Evolutionary conservation across 2,888 invertebrate species (phyloP), one percentile per base, ranked within the genome.

Genomic region (Noctua janthina): DNA sequence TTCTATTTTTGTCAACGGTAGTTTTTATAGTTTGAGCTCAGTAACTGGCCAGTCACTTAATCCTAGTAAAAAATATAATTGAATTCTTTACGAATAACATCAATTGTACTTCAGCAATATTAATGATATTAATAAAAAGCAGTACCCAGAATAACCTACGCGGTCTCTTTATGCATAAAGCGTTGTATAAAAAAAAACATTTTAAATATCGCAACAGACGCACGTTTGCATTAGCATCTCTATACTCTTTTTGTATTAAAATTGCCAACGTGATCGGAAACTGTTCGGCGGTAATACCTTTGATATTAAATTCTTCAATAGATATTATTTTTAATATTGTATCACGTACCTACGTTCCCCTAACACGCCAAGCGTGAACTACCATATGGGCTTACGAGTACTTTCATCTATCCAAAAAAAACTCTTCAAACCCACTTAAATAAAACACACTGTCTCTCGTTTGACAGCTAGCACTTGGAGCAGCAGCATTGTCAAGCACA

Each of bases 291-390:
- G 87, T 90, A 87, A 90, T 88, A 81, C 88, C 85, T 91, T 91
- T 92, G 89, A 91, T 90, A 89, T 91, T 90, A 89, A 89, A 90
- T 91, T 89, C 84, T 89, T 89, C 81, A 86, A 90, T 85, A 78
- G 83, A 90, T 90, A 88, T 89, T 81, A 88, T 85, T 90, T 91
- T 91, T 88, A 88, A 90, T 91, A 90, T 89, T 89, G 87, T 83
- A 90, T 92, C 92, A 92, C 92, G 91, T 92, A 88, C 86, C 43
- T 76, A 64, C 79, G 79, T 87, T 87, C 89, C 90, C 87, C 89
- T 85, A 87, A 78, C 87, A 89, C 74, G 79, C 87, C 88, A 88
- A 78, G 85, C 90, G 87, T 91, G 87, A 88, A 90, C 70, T 83
- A 82, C 69, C 81, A 84, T 86, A 83, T 88, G 86, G 84, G 79